These are phyloP conservation scores for Tetanocera ferruginea DNA, from an alignment of 2,888 invertebrate genomes.

Conservation along the genomic window DNA sequence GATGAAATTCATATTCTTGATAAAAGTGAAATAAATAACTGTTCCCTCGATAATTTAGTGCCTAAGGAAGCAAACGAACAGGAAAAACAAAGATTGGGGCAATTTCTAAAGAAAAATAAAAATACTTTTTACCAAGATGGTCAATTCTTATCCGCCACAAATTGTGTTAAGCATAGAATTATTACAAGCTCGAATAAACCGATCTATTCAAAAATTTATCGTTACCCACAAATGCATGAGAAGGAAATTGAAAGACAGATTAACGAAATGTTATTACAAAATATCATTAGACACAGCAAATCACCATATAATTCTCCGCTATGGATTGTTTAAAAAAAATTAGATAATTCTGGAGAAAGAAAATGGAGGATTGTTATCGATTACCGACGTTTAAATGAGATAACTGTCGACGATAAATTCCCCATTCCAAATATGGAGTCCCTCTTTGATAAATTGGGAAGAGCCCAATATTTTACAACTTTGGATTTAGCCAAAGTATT, in stretches of 20 bases:
- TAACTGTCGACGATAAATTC: conserved; percentile 20
- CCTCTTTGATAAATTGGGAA: conserved; percentile 29
- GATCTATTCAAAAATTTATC: conserved; percentile 8
- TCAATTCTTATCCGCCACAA: background rate
- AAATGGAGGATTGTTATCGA: conserved; percentile 41
- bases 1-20: background rate
- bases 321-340: conserved; percentile 38
- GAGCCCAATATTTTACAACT: conserved; percentile 27
- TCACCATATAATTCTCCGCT: conserved; percentile 36
- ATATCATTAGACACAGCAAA: conserved; percentile 23
- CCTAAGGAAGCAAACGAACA: background rate
- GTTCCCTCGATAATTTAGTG: background rate
- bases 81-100: background rate
- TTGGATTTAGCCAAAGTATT: conserved; percentile 58
- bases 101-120: background rate
- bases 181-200: conserved; percentile 16
- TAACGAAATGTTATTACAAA: conserved; percentile 34
- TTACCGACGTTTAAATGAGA: conserved; percentile 32
- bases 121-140: conserved; percentile 20
- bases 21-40: background rate
- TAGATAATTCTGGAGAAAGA: conserved; percentile 21
- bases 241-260: conserved; percentile 29
- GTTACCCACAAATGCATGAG: conserved; percentile 32
- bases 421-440: conserved; percentile 29
- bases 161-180: conserved; percentile 8